phyloP scores from a whole-genome alignment of 1,140 invertebrate species.

The Pseudoatta argentina region DNA sequence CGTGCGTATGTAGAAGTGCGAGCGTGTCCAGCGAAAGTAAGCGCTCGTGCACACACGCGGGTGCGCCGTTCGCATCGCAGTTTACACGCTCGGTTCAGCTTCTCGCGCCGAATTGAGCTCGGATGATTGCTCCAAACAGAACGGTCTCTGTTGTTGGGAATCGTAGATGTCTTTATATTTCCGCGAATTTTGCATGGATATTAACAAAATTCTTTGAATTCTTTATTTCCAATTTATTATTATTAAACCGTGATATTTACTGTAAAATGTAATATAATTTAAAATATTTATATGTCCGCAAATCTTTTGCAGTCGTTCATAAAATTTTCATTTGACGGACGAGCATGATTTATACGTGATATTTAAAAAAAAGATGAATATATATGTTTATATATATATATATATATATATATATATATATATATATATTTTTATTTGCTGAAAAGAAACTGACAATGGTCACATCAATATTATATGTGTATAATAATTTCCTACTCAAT shows the following conservation, averaged over 20 bases:
- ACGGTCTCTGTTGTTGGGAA: background rate
- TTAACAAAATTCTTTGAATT: background rate
- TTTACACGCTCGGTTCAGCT: constrained; percentile 24
- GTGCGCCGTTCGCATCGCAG: background rate
- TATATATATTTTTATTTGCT: background rate
- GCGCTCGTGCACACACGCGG: constrained; percentile 16
- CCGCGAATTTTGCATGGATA: background rate
- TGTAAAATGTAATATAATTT: background rate
- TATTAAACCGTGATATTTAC: background rate
- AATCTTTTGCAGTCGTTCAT: background rate
- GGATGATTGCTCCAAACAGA: background rate
- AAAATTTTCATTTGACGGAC: background rate
- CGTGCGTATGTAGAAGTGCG: constrained; percentile 44
- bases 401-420: too few relatives aligned
- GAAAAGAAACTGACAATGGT: too few relatives aligned
- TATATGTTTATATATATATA: too few relatives aligned
- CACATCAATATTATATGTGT: too few relatives aligned
- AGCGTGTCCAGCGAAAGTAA: constrained; percentile 67
- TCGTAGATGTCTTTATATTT: background rate
- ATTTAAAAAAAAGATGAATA: background rate
- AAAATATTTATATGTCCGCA: background rate
- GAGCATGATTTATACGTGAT: background rate
- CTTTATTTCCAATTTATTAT: background rate
- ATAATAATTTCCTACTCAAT: too few relatives aligned
- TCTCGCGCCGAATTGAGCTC: background rate